These are phyloP conservation scores for Hemitrygon akajei DNA, from an alignment of 2,797 vertebrate species.

Conservation along the genomic window DNA sequence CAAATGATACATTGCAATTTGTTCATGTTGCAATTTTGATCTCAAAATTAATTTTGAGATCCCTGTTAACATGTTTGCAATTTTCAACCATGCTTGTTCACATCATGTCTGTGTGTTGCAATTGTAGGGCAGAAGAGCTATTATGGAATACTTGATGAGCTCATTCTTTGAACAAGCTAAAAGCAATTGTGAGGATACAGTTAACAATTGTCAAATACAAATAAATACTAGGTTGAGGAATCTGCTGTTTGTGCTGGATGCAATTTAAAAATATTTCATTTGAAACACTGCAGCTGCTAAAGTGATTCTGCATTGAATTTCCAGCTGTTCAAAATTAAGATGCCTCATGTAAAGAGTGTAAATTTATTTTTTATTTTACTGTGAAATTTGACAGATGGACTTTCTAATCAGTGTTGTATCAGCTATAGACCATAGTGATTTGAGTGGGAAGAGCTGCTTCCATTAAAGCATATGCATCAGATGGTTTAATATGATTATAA, in stretches of 20 bases:
- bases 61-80: background rate
- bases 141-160: background rate
- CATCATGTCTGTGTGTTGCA: background rate
- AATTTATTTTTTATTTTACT: background rate
- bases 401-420: conserved; percentile 14
- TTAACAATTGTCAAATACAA: background rate
- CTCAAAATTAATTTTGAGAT: background rate
- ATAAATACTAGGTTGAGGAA: background rate
- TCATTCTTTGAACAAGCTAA: background rate
- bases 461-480: background rate
- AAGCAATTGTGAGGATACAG: background rate
- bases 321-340: background rate
- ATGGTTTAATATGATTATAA: background rate
- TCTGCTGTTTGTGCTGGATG: background rate
- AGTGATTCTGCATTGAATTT: conserved; percentile 8
- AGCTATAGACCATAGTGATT: background rate
- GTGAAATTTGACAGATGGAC: background rate
- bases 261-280: conserved; percentile 16
- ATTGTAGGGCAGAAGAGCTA: background rate
- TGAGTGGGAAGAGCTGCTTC: background rate
- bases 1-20: background rate
- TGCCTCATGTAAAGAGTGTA: background rate
- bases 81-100: background rate
- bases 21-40: no score
- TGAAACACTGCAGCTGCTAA: conserved; percentile 9